Evolutionary conservation across 2,113 vertebrate genomes (phyloP).

Genomic region (Hypomesus transpacificus): DNA sequence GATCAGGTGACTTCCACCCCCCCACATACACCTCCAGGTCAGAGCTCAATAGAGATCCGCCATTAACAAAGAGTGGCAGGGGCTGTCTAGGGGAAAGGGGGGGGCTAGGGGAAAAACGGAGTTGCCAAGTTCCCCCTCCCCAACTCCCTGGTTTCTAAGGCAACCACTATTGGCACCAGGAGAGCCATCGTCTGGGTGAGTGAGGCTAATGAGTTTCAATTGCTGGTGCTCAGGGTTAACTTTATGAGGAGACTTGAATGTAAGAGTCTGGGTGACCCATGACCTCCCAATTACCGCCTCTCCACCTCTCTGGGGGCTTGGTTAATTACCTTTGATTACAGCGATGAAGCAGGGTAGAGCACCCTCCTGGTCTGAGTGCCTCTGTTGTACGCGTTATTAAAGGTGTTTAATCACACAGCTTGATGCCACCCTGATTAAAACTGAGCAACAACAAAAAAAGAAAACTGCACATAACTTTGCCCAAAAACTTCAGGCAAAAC

Average conservation of each 20-base stretch:
- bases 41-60: background rate
- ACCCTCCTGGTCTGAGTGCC: background rate
- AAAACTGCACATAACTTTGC: too few species aligned
- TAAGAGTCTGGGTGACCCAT: slow-evolving; percentile 4
- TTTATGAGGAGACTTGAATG: slow-evolving; percentile 16
- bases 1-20: background rate
- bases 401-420: background rate
- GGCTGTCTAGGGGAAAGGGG: background rate
- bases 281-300: slow-evolving; percentile 31
- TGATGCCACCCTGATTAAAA: background rate
- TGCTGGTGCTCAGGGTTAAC: slow-evolving; percentile 21
- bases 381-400: background rate
- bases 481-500: too few species aligned
- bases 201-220: slow-evolving; percentile 32
- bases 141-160: slow-evolving; percentile 19
- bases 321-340: slow-evolving; percentile 32
- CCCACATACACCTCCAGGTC: background rate
- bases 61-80: background rate
- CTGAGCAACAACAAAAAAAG: background rate
- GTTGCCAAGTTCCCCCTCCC: too few species aligned
- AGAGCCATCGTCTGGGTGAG: slow-evolving; percentile 8
- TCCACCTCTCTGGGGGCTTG: slow-evolving; percentile 9
- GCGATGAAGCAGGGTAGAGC: background rate
- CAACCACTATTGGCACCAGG: slow-evolving; percentile 5
- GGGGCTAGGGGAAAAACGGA: background rate